A percentile compares a stretch with the other conserved stretches of the same genome.
These are phyloP conservation scores for Micromesistius poutassou DNA, from an alignment of 2,797 vertebrate genomes.

Conservation along the genomic window DNA sequence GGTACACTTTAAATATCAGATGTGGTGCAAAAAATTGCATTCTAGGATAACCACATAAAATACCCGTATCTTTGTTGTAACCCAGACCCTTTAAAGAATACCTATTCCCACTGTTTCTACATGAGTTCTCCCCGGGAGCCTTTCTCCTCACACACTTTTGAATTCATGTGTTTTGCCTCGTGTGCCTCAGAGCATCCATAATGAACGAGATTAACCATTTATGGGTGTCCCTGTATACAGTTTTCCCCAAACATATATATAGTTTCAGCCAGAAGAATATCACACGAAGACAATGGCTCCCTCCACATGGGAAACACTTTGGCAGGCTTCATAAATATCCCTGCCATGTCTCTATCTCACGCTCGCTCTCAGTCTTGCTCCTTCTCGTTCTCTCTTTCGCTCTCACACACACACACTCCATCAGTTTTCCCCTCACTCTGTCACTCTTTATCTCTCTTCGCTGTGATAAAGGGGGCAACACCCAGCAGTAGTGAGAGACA, in stretches of 20 bases:
- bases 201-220: constrained; percentile 9
- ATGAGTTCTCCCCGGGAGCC: neutral
- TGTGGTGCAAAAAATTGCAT: too few relatives aligned
- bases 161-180: constrained; percentile 3
- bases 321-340: constrained; percentile 32
- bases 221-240: constrained; percentile 11
- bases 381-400: constrained; percentile 3
- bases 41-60: neutral
- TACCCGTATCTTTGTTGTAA: neutral
- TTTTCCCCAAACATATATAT: constrained; percentile 1
- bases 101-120: neutral
- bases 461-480: constrained; percentile 43
- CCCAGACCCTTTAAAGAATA: neutral
- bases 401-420: neutral
- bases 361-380: neutral
- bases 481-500: constrained; percentile 47
- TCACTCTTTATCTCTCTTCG: constrained; percentile 15
- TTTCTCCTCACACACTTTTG: neutral
- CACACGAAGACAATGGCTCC: constrained; percentile 16
- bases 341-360: constrained; percentile 16
- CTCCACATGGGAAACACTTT: constrained; percentile 16
- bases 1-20: too few relatives aligned
- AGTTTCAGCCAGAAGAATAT: constrained; percentile 12
- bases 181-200: neutral
- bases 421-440: neutral